Conservation (phyloP, 2,797 vertebrate genomes). For the Xenopus petersii region DNA sequence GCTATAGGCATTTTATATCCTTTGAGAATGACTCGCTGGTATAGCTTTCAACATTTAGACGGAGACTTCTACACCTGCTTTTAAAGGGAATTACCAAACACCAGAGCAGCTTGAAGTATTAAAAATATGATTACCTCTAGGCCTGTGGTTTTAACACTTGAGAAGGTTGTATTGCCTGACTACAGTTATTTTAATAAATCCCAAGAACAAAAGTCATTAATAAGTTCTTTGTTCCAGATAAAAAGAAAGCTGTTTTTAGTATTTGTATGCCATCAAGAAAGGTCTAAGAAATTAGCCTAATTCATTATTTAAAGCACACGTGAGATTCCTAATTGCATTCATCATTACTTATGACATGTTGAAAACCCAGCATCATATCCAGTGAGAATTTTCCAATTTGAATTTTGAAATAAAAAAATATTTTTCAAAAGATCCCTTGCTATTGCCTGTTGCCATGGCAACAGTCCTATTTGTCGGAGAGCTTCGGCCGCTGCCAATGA, state of each 20-base stretch:
- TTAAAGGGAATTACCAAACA: constrained; percentile 65
- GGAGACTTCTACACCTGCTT: constrained; percentile 68
- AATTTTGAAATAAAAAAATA: constrained; percentile 91
- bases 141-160: constrained; percentile 59
- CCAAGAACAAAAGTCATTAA: constrained; percentile 72
- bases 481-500: constrained; percentile 79
- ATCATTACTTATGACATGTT: constrained; percentile 79
- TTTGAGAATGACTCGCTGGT: constrained; percentile 71
- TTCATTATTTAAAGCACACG: constrained; percentile 83
- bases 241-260: constrained; percentile 66
- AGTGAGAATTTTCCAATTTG: constrained; percentile 81
- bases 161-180: constrained; percentile 56
- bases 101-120: constrained; percentile 58
- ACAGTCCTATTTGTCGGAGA: constrained; percentile 91
- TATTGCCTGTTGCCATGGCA: constrained; percentile 88
- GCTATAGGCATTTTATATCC: constrained; percentile 68
- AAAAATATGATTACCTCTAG: constrained; percentile 63
- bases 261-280: constrained; percentile 73
- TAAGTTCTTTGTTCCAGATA: constrained; percentile 71
- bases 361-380: constrained; percentile 73
- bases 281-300: constrained; percentile 76
- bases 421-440: constrained; percentile 88
- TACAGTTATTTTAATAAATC: constrained; percentile 66
- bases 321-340: constrained; percentile 81
- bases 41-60: constrained; percentile 65